Evolutionary conservation across 2,888 invertebrate species (phyloP), one percentile per base, ranked within the genome.

Genomic region (Athetis lepigone): DNA sequence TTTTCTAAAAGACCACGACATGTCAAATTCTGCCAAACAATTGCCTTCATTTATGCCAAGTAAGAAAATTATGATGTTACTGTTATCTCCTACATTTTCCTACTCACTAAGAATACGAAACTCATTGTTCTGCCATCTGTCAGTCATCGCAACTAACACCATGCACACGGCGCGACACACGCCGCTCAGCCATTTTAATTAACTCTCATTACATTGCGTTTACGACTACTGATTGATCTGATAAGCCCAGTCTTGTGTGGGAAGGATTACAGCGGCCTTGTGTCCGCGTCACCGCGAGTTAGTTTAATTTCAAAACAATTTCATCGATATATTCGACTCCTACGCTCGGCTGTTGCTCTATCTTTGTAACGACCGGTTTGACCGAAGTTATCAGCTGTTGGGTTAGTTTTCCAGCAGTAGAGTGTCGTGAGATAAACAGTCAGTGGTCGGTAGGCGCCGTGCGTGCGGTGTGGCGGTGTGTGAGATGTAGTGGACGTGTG

Each of bases 41-140:
- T 33, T 13, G n/a, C 7, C 21, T 42, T 46, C 1, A 46, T 19
- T 57, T 19, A 23, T 42, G 21, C 7, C 25, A n/a, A 36, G 21
- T 57, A 62, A 45, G 36, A 59, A 45, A 27, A 27, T 19, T 6
- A 16, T 36, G 9, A 7, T 4, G 16, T 9, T 9, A 4, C 23
- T 18, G 16, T 11, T 2, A 13, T 2, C 9, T 11, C 6, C 33
- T 45, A 18, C 42, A 62, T 60, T 33, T 43, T 39, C 51, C 19
- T 50, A 47, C 11, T 51, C 25, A 11, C n/a, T 27, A 13, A n/a
- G 9, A 56, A 25, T 33, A 5, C 13, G 33, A 51, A 27, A 8
- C 39, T 56, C 64, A 42, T 56, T 43, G 9, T 42, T 25, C 45
- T 45, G 61, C 67, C 78, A 66, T 69, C 69, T 65, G 69, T 68